Conservation (phyloP, 2,113 vertebrate species). For the Cichladusa arquata region DNA sequence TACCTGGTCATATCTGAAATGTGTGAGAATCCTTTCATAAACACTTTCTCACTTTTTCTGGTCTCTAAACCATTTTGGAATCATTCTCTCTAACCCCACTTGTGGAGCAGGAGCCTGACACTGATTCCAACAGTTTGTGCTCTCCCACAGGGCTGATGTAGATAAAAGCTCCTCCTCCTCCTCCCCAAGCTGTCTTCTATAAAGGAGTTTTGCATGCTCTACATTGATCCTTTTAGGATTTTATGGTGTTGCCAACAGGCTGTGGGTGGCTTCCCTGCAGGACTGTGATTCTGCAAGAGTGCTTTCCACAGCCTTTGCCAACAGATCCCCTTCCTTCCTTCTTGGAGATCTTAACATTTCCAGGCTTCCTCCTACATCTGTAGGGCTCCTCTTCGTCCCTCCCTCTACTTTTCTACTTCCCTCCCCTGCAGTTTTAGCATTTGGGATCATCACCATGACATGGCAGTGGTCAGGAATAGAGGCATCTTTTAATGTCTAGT, state of each 20-base stretch:
- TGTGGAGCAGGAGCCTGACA: neutral
- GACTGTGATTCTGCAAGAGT: neutral
- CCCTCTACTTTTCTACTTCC: neutral
- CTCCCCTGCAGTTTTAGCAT: neutral
- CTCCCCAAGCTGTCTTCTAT: neutral
- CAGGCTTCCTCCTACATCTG: neutral
- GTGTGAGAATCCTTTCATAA: neutral
- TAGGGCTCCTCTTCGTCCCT: neutral
- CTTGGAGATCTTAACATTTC: neutral
- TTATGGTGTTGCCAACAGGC: neutral
- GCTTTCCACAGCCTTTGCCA: neutral
- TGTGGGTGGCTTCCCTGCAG: neutral
- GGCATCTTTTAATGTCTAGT: neutral
- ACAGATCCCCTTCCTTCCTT: neutral
- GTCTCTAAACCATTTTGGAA: neutral
- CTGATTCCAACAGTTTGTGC: neutral
- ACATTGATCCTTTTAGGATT: neutral
- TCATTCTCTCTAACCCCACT: neutral
- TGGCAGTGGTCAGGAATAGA: neutral
- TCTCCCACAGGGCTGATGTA: neutral
- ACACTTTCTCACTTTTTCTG: neutral
- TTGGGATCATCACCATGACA: neutral
- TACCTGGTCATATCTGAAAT: neutral
- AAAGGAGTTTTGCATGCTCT: neutral
- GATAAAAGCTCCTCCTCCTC: neutral